Evolutionary conservation across 2,797 vertebrate genomes (phyloP).

Genomic region (Eospalax fontanierii): DNA sequence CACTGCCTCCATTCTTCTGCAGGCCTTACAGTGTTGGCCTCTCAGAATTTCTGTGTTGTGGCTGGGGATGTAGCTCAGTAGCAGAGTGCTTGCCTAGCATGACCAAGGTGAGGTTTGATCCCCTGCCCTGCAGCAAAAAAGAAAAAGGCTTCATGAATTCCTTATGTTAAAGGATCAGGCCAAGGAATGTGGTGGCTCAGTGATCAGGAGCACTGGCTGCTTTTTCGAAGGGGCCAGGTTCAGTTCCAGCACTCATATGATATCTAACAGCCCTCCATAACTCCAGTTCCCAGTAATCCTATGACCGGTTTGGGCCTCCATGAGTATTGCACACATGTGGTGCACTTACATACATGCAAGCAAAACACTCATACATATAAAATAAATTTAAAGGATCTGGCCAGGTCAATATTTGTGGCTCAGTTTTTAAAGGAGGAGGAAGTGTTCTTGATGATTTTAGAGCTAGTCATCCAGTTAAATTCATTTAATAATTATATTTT

Average conservation of each 20-base stretch:
- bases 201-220: no score
- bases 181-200: no score
- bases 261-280: no score
- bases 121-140: neutral
- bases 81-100: neutral
- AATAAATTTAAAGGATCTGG: neutral
- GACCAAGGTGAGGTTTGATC: neutral
- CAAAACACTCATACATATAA: no score
- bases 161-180: neutral
- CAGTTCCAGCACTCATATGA: no score
- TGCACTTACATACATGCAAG: no score
- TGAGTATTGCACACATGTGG: no score
- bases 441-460: neutral
- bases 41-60: neutral
- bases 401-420: neutral
- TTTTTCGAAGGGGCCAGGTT: no score
- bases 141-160: neutral
- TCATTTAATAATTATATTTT: no score
- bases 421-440: neutral
- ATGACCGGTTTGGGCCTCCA: no score
- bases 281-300: no score
- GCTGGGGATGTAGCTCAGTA: neutral
- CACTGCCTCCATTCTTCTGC: neutral
- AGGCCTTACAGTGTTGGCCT: fast-evolving
- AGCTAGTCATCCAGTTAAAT: neutral